These are phyloP conservation scores for Monopterus albus DNA, from an alignment of 2,113 vertebrate species.

Conservation along the genomic window DNA sequence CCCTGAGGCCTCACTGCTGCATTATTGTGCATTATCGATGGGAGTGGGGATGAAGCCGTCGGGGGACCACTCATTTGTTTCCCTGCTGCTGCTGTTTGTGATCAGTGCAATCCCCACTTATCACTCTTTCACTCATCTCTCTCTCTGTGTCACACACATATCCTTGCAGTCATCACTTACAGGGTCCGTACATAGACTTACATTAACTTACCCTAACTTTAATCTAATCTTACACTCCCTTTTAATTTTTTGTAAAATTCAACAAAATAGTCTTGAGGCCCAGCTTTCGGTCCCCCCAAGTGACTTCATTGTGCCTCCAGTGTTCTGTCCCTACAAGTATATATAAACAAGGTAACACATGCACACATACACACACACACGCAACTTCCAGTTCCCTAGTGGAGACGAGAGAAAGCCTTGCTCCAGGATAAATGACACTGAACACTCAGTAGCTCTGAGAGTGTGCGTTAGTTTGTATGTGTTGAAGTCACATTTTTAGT, in stretches of 20 bases:
- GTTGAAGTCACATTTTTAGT: too few relatives aligned
- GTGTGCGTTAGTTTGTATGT: not conserved
- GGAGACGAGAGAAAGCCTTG: not conserved
- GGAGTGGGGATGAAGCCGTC: slow-evolving; percentile 35
- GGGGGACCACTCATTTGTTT: slow-evolving; percentile 50
- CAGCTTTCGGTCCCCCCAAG: too few relatives aligned
- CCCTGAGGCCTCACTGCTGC: slow-evolving; percentile 16
- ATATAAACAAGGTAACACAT: too few relatives aligned
- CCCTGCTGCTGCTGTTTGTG: slow-evolving; percentile 52
- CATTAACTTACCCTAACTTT: too few relatives aligned
- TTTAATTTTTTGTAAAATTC: too few relatives aligned
- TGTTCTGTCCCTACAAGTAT: too few relatives aligned
- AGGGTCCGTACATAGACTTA: too few relatives aligned
- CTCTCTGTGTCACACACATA: not conserved
- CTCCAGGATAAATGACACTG: not conserved
- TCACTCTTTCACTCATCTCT: not conserved
- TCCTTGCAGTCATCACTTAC: too few relatives aligned
- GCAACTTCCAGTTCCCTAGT: slow-evolving; percentile 6
- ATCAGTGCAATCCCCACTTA: slow-evolving; percentile 21
- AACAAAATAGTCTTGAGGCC: too few relatives aligned
- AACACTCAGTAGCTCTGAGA: slow-evolving; percentile 5
- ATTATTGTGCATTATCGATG: slow-evolving; percentile 58
- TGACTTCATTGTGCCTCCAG: too few relatives aligned
- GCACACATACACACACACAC: not conserved
- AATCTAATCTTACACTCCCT: too few relatives aligned